phyloP scores from a whole-genome alignment of 2,888 invertebrate genomes.

The Cyclophora punctaria region DNA sequence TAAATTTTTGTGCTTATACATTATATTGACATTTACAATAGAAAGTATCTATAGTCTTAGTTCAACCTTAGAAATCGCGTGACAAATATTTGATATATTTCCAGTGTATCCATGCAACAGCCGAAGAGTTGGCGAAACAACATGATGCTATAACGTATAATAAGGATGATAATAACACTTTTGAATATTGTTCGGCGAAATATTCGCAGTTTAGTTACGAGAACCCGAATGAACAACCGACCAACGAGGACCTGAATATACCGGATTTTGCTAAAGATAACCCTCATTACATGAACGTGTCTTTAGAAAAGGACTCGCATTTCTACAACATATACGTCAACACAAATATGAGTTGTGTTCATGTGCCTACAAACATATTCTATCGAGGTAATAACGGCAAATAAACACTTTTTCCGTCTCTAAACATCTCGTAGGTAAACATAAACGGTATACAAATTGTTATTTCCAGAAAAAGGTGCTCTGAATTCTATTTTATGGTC shows the following conservation, averaged over 20 bases:
- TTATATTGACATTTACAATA: neutral
- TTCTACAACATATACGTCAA: conserved; percentile 90
- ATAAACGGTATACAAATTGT: neutral
- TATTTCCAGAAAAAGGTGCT: conserved; percentile 51
- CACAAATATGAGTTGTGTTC: conserved; percentile 88
- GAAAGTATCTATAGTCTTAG: conserved; percentile 6
- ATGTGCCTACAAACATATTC: conserved; percentile 95
- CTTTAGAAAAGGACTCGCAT: conserved; percentile 82
- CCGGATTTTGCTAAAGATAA: conserved; percentile 51
- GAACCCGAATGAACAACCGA: conserved; percentile 17
- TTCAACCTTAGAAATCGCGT: neutral
- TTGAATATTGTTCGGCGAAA: conserved; percentile 87
- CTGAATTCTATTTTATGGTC: conserved; percentile 87
- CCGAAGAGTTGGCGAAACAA: conserved; percentile 80
- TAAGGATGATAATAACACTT: conserved; percentile 55
- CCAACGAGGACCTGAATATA: conserved; percentile 10
- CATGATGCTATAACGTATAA: conserved; percentile 56
- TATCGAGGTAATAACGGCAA: conserved; percentile 77
- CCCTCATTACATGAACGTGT: conserved; percentile 69
- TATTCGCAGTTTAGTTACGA: conserved; percentile 74
- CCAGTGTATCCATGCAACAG: conserved; percentile 84
- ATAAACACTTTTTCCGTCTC: too few species aligned
- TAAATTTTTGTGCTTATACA: too few species aligned
- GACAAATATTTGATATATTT: conserved; percentile 20
- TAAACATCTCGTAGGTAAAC: too few species aligned